A percentile compares a stretch with the other conserved stretches of the same genome.
phyloP scores from a whole-genome alignment of 1,140 invertebrate genomes.

The Trypoxylus dichotomus region DNA sequence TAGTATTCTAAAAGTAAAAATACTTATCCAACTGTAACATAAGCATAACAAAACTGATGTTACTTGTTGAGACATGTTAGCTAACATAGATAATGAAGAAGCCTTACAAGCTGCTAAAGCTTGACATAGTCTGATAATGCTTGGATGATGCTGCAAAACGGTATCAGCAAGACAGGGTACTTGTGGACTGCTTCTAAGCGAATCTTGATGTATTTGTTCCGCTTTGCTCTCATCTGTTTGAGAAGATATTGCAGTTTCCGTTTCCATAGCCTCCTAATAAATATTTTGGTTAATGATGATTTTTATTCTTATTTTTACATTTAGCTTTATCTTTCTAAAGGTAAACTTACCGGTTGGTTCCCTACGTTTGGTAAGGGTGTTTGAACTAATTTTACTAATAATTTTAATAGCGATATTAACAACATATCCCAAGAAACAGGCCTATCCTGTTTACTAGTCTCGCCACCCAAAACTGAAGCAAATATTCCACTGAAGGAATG shows the following conservation, averaged over 20 bases:
- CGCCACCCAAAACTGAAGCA: slow-evolving; percentile 67
- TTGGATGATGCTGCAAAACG: slow-evolving; percentile 75
- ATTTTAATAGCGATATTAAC: slow-evolving; percentile 69
- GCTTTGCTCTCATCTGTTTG: slow-evolving; percentile 82
- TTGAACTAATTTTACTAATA: slow-evolving; percentile 67
- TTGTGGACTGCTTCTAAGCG: slow-evolving; percentile 38
- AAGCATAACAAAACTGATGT: background rate
- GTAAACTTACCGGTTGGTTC: slow-evolving; percentile 36
- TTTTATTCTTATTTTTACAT: background rate
- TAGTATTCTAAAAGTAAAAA: slow-evolving; percentile 38
- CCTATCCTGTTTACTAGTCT: slow-evolving; percentile 59
- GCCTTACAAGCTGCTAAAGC: slow-evolving; percentile 72
- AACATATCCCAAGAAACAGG: slow-evolving; percentile 67
- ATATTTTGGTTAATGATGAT: slow-evolving; percentile 40
- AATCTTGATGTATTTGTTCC: slow-evolving; percentile 63
- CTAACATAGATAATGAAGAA: slow-evolving; percentile 65
- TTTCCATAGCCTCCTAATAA: slow-evolving; percentile 48
- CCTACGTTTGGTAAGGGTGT: slow-evolving; percentile 61
- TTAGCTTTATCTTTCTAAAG: background rate
- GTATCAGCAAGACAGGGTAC: slow-evolving; percentile 72
- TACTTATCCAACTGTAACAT: background rate
- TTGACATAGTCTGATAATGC: slow-evolving; percentile 80
- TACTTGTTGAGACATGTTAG: slow-evolving; percentile 45
- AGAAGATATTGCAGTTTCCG: slow-evolving; percentile 48
- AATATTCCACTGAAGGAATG: slow-evolving; percentile 66